These are phyloP conservation scores for Phrynosoma blainvillii DNA, from an alignment of 2,113 vertebrate genomes.

Conservation along the genomic window DNA sequence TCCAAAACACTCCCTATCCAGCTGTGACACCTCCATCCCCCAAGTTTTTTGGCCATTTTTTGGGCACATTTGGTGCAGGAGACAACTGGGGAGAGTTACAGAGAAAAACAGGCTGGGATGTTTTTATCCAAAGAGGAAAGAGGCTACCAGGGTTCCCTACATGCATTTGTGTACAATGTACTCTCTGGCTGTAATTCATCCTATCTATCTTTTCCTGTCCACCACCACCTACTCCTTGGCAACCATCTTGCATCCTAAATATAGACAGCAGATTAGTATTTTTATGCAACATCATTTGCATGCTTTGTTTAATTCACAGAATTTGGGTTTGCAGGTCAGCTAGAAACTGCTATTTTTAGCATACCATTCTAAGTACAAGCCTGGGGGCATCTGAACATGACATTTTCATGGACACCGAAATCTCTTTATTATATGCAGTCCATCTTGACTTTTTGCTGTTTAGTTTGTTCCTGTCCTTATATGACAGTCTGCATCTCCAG, in stretches of 20 bases:
- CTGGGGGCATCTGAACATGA: slow-evolving; percentile 1
- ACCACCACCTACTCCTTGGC: neutral
- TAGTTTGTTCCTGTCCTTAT: neutral
- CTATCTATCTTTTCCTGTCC: neutral
- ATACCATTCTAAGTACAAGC: neutral
- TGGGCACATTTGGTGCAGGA: neutral
- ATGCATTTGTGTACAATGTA: neutral
- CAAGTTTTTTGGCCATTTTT: neutral
- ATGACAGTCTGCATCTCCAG: neutral
- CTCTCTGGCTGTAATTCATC: neutral
- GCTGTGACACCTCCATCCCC: too few relatives aligned
- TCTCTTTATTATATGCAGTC: neutral
- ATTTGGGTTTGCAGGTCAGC: slow-evolving; percentile 21
- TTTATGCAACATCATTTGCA: slow-evolving; percentile 1
- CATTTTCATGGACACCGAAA: neutral
- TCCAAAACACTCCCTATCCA: neutral
- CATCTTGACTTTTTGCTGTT: neutral
- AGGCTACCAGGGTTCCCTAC: neutral
- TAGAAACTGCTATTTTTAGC: slow-evolving; percentile 14
- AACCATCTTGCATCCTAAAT: neutral
- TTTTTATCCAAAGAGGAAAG: neutral
- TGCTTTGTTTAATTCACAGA: slow-evolving; percentile 27
- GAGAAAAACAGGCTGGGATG: neutral
- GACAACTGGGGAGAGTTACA: neutral
- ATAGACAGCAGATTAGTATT: neutral